These are phyloP conservation scores for Herminia tarsipennalis DNA, from an alignment of 2,888 invertebrate species.

Conservation along the genomic window DNA sequence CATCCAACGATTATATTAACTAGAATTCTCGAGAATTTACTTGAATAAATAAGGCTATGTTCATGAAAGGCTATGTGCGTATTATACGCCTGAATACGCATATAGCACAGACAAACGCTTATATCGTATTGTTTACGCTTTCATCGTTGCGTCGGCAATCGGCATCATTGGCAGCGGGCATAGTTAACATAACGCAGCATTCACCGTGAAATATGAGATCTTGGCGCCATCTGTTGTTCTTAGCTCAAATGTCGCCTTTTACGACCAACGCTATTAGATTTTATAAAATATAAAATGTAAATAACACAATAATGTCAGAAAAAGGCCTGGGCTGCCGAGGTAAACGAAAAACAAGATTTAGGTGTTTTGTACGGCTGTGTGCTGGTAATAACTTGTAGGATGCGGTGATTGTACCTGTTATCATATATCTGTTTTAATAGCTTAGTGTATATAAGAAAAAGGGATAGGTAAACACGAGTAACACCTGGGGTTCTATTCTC, in stretches of 20 bases:
- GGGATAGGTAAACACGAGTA: no score
- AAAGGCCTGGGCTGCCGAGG: constrained; percentile 3
- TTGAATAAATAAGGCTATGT: background rate
- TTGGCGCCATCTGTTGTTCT: constrained; percentile 42
- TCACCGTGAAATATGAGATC: constrained; percentile 40
- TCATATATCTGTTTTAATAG: constrained; percentile 27
- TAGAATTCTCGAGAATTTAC: no score
- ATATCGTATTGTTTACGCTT: constrained; percentile 4
- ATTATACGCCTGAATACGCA: no score
- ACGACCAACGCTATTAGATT: constrained; percentile 43
- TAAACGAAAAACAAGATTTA: constrained; percentile 22
- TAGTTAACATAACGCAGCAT: constrained; percentile 26
- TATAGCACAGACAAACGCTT: no score
- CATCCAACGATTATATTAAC: no score
- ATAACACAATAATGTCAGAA: constrained; percentile 25
- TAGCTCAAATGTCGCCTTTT: constrained; percentile 39
- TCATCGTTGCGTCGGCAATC: background rate
- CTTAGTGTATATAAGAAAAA: background rate
- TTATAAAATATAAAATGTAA: constrained; percentile 42
- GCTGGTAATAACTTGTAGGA: constrained; percentile 21
- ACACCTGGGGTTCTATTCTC: no score
- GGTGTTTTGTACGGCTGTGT: constrained; percentile 14
- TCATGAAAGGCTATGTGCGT: background rate
- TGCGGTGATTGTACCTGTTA: constrained; percentile 23
- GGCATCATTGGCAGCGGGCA: constrained; percentile 19